phyloP scores from a whole-genome alignment of 2,113 vertebrate species.

The Cinclus mexicanus region DNA sequence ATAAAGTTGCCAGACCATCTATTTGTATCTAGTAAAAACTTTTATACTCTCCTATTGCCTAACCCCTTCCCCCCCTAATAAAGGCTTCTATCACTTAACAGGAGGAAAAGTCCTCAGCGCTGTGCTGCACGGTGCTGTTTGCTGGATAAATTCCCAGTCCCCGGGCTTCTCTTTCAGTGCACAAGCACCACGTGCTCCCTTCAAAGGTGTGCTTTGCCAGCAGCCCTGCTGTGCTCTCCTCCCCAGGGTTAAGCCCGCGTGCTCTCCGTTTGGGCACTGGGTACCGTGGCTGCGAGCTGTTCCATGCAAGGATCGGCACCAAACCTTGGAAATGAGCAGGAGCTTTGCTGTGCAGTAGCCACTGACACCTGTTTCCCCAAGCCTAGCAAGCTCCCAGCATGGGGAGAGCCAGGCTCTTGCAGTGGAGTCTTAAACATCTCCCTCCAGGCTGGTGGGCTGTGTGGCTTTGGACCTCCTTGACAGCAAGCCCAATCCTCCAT shows the following conservation, averaged over 20 bases:
- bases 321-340: not conserved
- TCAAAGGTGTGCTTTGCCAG: not conserved
- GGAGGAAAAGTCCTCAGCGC: not conserved
- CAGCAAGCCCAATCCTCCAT: not conserved
- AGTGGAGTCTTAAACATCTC: not conserved
- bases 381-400: not conserved
- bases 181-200: not conserved
- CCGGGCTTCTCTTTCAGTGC: accelerated
- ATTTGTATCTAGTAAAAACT: not conserved
- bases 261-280: accelerated
- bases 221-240: not conserved
- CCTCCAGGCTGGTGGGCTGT: not conserved
- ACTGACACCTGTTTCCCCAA: accelerated
- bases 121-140: not conserved
- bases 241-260: accelerated
- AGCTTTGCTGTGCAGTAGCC: not conserved
- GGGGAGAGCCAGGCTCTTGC: not conserved
- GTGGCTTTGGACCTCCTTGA: not conserved
- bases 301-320: accelerated
- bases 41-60: not conserved
- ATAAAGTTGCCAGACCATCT: not conserved
- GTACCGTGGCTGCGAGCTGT: accelerated
- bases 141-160: not conserved
- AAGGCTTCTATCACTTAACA: not conserved
- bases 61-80: accelerated